Percentiles rank a stretch among this genome's conserved stretches.
phyloP scores from a whole-genome alignment of 1,140 invertebrate species.

The Cyrtorhinus lividipennis region DNA sequence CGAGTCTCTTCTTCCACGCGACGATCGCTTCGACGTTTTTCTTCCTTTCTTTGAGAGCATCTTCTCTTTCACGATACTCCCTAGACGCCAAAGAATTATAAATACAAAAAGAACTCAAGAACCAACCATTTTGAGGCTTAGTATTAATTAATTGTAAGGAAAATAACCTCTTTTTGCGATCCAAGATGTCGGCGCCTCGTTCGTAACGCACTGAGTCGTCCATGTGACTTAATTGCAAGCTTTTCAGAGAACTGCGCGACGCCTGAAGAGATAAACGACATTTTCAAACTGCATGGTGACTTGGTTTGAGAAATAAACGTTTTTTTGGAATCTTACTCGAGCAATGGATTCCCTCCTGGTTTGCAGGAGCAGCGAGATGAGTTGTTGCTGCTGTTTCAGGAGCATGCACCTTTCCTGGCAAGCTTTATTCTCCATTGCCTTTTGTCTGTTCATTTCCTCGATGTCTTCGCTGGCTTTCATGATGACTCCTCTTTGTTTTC shows the following conservation, averaged over 20 bases:
- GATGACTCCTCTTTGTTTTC: slow-evolving; percentile 30
- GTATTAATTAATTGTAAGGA: background rate
- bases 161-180: background rate
- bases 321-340: background rate
- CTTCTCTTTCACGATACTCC: slow-evolving; percentile 16
- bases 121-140: background rate
- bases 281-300: background rate
- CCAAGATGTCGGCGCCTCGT: background rate
- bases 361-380: slow-evolving; percentile 16
- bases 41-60: slow-evolving; percentile 12
- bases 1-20: slow-evolving; percentile 20
- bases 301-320: background rate
- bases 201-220: slow-evolving; percentile 26
- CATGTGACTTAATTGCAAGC: slow-evolving; percentile 24
- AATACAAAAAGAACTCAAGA: background rate
- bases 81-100: slow-evolving; percentile 10
- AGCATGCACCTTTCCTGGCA: slow-evolving; percentile 28
- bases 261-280: background rate
- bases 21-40: slow-evolving; percentile 19
- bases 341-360: background rate
- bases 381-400: slow-evolving; percentile 29
- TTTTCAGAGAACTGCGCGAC: background rate
- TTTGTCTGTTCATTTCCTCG: background rate
- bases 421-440: slow-evolving; percentile 3
- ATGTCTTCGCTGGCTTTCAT: slow-evolving; percentile 27